These are phyloP conservation scores for Cyanocitta stelleri DNA, from an alignment of 2,113 vertebrate genomes.

Conservation along the genomic window DNA sequence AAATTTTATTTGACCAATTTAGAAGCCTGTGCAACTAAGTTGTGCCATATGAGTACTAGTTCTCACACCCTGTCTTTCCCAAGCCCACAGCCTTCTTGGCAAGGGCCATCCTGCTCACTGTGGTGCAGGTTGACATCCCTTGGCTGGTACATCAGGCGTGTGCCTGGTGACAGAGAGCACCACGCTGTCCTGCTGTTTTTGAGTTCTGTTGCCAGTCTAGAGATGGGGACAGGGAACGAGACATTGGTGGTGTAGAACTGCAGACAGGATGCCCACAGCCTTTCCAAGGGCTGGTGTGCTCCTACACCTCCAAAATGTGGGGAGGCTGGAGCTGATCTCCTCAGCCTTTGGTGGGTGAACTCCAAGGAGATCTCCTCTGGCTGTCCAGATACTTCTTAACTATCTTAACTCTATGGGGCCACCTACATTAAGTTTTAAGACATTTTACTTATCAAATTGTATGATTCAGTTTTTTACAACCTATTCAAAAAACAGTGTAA, in stretches of 20 bases:
- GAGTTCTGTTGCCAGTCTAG: not conserved
- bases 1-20: not conserved
- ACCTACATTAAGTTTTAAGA: not conserved
- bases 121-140: not conserved
- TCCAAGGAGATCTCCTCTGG: not conserved
- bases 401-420: not conserved
- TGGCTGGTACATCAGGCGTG: fast-evolving
- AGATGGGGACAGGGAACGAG: fast-evolving
- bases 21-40: not conserved
- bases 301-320: not conserved
- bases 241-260: fast-evolving
- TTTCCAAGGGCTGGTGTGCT: fast-evolving
- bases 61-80: not conserved
- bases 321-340: not conserved
- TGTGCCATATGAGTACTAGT: not conserved
- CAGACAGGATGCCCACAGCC: fast-evolving
- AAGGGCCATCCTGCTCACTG: fast-evolving
- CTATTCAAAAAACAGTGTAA: not conserved
- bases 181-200: fast-evolving
- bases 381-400: not conserved
- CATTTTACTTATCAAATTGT: not conserved
- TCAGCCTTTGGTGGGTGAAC: not conserved
- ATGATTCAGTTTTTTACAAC: not conserved
- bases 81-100: not conserved
- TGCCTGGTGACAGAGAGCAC: not conserved